These are phyloP conservation scores for Rotaria sp. DNA, from an alignment of 2,888 invertebrate species.

Conservation along the genomic window DNA sequence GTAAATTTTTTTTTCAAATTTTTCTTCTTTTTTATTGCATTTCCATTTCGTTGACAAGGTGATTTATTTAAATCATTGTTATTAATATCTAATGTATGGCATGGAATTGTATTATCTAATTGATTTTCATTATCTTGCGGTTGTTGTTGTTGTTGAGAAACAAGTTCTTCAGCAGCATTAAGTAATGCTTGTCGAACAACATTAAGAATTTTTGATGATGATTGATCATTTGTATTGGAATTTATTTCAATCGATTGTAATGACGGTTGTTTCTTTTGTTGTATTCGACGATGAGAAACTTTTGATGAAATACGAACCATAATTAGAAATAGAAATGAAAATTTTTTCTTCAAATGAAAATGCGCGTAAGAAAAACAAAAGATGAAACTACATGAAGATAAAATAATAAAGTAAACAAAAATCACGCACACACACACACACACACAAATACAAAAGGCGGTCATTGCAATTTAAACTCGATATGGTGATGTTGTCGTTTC, in stretches of 20 bases:
- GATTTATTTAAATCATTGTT: background rate
- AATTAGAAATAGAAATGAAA: background rate
- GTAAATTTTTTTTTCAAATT: background rate
- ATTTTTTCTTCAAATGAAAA: background rate
- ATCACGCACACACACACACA: background rate
- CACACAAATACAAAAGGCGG: background rate
- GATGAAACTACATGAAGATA: background rate
- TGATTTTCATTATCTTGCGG: too few relatives aligned
- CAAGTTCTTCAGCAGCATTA: slow-evolving; percentile 11
- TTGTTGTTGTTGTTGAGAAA: background rate
- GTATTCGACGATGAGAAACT: background rate
- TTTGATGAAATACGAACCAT: slow-evolving; percentile 9
- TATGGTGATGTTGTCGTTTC: background rate
- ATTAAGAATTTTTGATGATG: background rate
- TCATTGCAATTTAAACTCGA: background rate
- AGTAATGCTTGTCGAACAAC: slow-evolving; percentile 6
- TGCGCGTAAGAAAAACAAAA: background rate
- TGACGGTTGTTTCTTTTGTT: background rate
- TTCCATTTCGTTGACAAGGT: background rate
- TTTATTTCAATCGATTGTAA: background rate
- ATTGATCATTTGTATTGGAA: background rate
- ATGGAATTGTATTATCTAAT: background rate
- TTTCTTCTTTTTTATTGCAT: background rate
- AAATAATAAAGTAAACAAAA: background rate
- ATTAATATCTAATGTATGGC: background rate